Evolutionary conservation across 1,140 invertebrate genomes (phyloP).

Genomic region (Bathynomus jamesi): DNA sequence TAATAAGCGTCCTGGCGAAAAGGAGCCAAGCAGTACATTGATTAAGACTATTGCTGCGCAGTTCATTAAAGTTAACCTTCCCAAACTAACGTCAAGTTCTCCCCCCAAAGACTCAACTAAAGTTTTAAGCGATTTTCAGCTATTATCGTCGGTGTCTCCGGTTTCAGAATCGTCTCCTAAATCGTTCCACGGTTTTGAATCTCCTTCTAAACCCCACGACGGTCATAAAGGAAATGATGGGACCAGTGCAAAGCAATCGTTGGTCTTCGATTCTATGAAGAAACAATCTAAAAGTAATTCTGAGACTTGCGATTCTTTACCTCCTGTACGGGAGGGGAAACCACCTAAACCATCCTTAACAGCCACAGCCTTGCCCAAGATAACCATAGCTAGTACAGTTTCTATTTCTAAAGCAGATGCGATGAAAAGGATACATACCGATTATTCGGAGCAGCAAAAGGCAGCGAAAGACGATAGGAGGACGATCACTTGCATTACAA

Average conservation of each 20-base stretch:
- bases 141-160: neutral
- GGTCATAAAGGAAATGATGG: neutral
- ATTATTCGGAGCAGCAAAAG: neutral
- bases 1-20: neutral
- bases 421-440: neutral
- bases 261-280: neutral
- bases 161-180: neutral
- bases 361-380: constrained; percentile 20
- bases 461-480: neutral
- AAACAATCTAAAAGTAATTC: neutral
- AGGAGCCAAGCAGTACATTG: too few species aligned
- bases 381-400: neutral
- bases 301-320: neutral
- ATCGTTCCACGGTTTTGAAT: neutral
- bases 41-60: too few species aligned
- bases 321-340: neutral
- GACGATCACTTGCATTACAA: constrained; percentile 14
- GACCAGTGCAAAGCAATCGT: neutral
- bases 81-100: neutral
- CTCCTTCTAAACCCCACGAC: neutral
- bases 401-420: constrained; percentile 3
- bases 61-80: too few species aligned
- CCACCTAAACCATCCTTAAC: constrained; percentile 23
- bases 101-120: neutral
- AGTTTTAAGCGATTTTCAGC: neutral